Evolutionary conservation across 2,888 invertebrate species (phyloP), one percentile per base, ranked within the genome.

Genomic region (Xestoiulus laeticollis): DNA sequence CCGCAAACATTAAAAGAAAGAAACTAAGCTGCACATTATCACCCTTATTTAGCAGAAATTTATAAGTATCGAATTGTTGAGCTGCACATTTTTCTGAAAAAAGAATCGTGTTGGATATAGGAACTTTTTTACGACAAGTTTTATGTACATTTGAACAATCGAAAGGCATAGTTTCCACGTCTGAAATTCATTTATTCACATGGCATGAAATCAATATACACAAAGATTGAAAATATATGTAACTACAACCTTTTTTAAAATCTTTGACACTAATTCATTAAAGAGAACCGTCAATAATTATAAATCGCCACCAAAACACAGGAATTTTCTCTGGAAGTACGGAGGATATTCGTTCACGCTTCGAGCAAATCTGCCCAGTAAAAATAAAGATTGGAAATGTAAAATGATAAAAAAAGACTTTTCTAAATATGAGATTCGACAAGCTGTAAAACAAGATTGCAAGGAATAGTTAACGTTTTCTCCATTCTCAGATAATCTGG

Each of bases 141-240:
- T n/a, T n/a, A n/a, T n/a, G n/a, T n/a, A 38, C 2, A 8, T 38
- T 38, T 38, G 38, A 38, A 8, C 38, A 38, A 38, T 5, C 8
- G 38, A 38, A 38, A 38, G 5, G 38, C 1, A 38, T 38, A 38
- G 38, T 30, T 78, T 78, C 10, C 30, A 78, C 30, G 78, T 78
- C 78, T 26, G 26, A 78, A 78, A 78, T 78, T 78, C 78, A 14
- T 78, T 78, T 78, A 78, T 78, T 78, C 78, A 78, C 78, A 78
- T 26, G 78, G 26, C 78, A 78, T 22, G 78, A 78, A 78, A 78
- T 30, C 78, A 78, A 78, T 78, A 78, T 78, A 78, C 78, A 78
- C 14, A 78, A 78, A 78, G 78, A 78, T 78, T 78, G 78, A 78
- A 78, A 78, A 78, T 78, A 78, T 78, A 78, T 78, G 14, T 78